Conservation (phyloP, 2,113 vertebrate species). For the Dermatemys mawii region DNA sequence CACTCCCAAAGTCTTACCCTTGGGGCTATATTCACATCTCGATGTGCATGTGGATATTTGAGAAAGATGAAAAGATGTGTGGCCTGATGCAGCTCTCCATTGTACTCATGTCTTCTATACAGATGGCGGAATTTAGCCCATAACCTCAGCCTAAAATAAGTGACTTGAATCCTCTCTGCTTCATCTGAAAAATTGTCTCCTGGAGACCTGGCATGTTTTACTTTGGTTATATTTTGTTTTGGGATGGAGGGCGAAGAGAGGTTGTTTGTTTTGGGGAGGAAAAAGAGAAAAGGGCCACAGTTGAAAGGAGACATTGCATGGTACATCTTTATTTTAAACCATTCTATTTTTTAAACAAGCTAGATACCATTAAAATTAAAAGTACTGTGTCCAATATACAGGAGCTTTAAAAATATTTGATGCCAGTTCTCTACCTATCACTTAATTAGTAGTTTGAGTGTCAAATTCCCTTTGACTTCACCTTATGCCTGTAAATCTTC, state of each 20-base stretch:
- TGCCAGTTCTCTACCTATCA: conserved; percentile 1
- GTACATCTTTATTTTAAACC: background rate
- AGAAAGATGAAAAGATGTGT: background rate
- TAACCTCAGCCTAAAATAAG: background rate
- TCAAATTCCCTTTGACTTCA: conserved; percentile 68
- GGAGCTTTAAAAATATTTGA: background rate
- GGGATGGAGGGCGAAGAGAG: background rate
- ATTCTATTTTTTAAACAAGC: background rate
- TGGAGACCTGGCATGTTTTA: background rate
- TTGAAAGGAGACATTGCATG: background rate
- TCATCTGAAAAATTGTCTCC: background rate
- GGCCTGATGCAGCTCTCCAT: background rate
- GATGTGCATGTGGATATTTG: background rate
- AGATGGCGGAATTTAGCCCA: background rate
- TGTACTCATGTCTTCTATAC: background rate
- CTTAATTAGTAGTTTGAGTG: conserved; percentile 21
- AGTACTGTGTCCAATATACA: background rate
- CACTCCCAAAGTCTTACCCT: background rate
- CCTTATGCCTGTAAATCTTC: conserved; percentile 73
- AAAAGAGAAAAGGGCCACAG: background rate
- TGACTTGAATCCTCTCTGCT: background rate
- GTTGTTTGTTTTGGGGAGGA: background rate
- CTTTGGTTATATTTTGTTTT: background rate
- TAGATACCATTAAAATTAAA: background rate
- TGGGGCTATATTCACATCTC: background rate